Percentiles rank a stretch among this genome's conserved stretches.
Conservation (phyloP, 2,113 vertebrate species). For the Calyptommatus sinebrachiatus region DNA sequence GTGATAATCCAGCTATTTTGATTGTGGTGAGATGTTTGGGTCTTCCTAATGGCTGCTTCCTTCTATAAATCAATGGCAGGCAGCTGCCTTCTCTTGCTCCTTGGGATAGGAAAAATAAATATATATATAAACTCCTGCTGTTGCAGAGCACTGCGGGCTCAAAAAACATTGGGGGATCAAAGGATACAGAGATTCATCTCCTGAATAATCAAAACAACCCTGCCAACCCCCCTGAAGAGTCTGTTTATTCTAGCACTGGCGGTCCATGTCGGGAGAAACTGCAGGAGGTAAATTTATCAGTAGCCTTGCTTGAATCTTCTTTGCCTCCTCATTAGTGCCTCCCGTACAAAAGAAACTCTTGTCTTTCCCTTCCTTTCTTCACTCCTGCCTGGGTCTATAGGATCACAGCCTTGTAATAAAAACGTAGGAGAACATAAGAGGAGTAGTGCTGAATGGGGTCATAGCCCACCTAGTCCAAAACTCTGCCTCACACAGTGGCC, state of each 20-base stretch:
- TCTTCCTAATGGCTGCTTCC: conserved; percentile 69
- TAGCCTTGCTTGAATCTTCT: conserved; percentile 42
- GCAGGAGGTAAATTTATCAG: conserved; percentile 48
- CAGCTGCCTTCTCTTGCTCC: conserved; percentile 68
- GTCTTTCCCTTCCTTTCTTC: neutral
- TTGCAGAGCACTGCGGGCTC: conserved; percentile 68
- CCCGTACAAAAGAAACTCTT: conserved; percentile 29
- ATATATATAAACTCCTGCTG: conserved; percentile 48
- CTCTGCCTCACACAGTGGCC: too few species aligned
- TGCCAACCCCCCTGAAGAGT: conserved; percentile 39
- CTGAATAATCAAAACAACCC: conserved; percentile 65
- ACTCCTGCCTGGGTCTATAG: conserved; percentile 15
- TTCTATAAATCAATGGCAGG: conserved; percentile 70
- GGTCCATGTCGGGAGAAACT: conserved; percentile 47
- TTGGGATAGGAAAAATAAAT: conserved; percentile 69
- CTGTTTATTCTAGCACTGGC: conserved; percentile 74
- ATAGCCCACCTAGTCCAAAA: too few species aligned
- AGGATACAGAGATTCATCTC: conserved; percentile 66
- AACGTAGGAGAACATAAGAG: too few species aligned
- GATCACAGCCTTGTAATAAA: conserved; percentile 12
- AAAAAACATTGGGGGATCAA: conserved; percentile 73
- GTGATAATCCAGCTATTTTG: conserved; percentile 58
- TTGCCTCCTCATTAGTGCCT: conserved; percentile 21
- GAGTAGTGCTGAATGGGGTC: too few species aligned
- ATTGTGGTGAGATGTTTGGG: conserved; percentile 48